phyloP scores from a whole-genome alignment of 2,113 vertebrate species.

The Podarcis raffonei region DNA sequence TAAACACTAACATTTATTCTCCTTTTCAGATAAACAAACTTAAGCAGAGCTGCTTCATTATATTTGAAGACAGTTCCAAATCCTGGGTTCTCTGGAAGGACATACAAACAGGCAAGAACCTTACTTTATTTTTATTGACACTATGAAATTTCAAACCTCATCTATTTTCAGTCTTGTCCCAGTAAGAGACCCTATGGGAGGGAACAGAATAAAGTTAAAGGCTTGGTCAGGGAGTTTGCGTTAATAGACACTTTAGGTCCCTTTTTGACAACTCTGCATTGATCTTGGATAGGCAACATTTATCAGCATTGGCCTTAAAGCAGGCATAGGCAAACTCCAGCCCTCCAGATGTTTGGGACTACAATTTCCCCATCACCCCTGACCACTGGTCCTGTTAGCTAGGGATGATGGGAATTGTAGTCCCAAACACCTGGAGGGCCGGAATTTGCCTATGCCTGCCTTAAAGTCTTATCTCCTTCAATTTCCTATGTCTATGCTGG shows the following conservation, averaged over 20 bases:
- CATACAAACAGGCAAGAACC: constrained; percentile 92
- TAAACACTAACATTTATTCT: constrained; percentile 28
- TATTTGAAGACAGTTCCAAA: constrained; percentile 98
- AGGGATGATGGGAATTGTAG: too few relatives aligned
- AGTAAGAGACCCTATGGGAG: neutral
- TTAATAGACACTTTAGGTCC: neutral
- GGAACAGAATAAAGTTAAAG: neutral
- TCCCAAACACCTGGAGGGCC: too few relatives aligned
- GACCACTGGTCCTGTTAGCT: too few relatives aligned
- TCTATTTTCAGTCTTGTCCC: neutral
- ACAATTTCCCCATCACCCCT: too few relatives aligned
- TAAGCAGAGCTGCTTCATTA: constrained; percentile 95
- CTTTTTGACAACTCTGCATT: neutral
- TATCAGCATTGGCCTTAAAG: neutral
- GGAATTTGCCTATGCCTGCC: neutral
- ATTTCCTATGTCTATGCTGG: neutral
- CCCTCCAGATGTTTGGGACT: too few relatives aligned
- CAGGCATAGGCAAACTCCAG: too few relatives aligned
- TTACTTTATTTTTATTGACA: constrained; percentile 1
- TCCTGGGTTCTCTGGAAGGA: constrained; percentile 99
- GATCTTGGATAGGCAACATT: neutral
- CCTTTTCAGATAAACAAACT: constrained; percentile 90
- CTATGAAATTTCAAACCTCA: neutral
- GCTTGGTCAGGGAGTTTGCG: too few relatives aligned
- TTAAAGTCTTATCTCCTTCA: neutral